Conservation (phyloP, 92 coral and sea anemone species). For the Heteractis magnifica region DNA sequence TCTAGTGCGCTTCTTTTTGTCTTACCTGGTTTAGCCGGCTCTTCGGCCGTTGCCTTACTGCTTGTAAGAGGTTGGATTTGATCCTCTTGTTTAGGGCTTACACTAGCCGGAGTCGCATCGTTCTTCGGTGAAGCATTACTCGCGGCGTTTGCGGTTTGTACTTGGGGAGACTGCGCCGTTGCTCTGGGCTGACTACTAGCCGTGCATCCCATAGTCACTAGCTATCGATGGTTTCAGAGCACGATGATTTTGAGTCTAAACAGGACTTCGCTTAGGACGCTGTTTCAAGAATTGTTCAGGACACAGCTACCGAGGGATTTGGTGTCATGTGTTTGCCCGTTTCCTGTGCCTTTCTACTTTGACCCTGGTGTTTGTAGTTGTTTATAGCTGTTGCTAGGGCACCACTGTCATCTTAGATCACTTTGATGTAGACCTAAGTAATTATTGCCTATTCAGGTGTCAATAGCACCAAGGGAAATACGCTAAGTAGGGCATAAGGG, state of each 20-base stretch:
- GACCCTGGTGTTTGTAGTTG: slow-evolving; percentile 61
- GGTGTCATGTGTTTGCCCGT: slow-evolving; percentile 25
- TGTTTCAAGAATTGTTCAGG: neutral
- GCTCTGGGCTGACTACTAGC: slow-evolving; percentile 65
- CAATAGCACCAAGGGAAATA: slow-evolving; percentile 19
- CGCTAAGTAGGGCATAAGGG: slow-evolving; percentile 23
- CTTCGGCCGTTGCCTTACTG: neutral
- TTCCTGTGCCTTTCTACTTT: slow-evolving; percentile 22
- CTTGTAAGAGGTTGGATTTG: slow-evolving; percentile 16
- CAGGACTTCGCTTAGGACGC: neutral
- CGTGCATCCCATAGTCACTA: slow-evolving; percentile 69
- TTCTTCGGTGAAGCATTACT: slow-evolving; percentile 23
- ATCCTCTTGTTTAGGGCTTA: slow-evolving; percentile 30
- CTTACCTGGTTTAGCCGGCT: slow-evolving; percentile 30
- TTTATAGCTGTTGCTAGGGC: slow-evolving; percentile 65
- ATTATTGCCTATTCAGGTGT: slow-evolving; percentile 29
- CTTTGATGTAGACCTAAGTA: slow-evolving; percentile 12
- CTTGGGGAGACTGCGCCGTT: slow-evolving; percentile 30
- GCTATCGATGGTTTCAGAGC: neutral
- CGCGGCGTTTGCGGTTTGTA: slow-evolving; percentile 29
- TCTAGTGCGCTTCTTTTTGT: neutral
- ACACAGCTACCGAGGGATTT: neutral
- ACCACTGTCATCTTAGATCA: slow-evolving; percentile 50
- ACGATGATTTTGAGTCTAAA: neutral
- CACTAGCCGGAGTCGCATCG: slow-evolving; percentile 16